Evolutionary conservation across 2,797 vertebrate species (phyloP).

Genomic region (Melanotaenia pygmaea): DNA sequence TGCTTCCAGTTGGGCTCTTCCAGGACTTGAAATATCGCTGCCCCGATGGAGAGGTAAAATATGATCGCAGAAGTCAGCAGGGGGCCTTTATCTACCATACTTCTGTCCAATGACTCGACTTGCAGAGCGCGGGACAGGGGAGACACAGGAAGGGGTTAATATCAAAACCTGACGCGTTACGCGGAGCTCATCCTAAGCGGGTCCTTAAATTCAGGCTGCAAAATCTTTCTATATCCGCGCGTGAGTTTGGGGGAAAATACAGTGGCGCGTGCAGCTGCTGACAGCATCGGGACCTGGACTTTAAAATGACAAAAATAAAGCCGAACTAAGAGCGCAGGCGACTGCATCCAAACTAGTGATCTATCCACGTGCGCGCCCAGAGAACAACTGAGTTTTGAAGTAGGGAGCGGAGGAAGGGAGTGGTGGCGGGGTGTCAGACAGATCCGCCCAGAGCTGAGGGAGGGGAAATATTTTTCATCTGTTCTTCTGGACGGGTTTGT

Average conservation of each 20-base stretch:
- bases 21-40: constrained; percentile 97
- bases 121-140: constrained; percentile 37
- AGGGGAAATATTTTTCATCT: not conserved
- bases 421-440: not conserved
- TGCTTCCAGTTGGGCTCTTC: constrained; percentile 94
- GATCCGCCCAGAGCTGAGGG: constrained; percentile 18
- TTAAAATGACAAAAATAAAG: constrained; percentile 16
- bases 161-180: constrained; percentile 32
- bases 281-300: constrained; percentile 47
- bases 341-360: not conserved
- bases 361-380: constrained; percentile 67
- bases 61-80: constrained; percentile 96
- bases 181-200: constrained; percentile 61
- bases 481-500: not conserved
- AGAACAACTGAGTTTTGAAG: constrained; percentile 2
- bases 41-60: constrained; percentile 98
- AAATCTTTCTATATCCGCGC: constrained; percentile 33
- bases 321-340: constrained; percentile 18
- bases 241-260: constrained; percentile 19
- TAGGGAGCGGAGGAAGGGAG: not conserved
- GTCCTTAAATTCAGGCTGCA: not conserved
- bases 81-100: constrained; percentile 97
- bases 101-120: constrained; percentile 57
- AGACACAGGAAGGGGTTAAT: constrained; percentile 23
- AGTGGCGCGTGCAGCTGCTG: constrained; percentile 9